These are phyloP conservation scores for Spilosoma lubricipeda DNA, from an alignment of 2,888 invertebrate genomes.

Conservation along the genomic window DNA sequence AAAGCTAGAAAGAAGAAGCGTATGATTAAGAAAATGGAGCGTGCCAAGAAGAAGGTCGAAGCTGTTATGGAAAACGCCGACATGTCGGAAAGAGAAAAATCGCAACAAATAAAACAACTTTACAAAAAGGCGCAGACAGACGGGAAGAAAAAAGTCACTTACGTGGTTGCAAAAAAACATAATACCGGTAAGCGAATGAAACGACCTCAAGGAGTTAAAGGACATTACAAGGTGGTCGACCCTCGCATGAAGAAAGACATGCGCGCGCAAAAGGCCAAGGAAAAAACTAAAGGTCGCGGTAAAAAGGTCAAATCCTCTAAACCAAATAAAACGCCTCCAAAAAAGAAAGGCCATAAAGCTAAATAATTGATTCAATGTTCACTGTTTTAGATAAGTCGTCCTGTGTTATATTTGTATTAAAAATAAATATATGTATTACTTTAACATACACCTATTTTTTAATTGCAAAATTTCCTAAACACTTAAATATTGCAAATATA, in stretches of 20 bases:
- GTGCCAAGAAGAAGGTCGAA: conserved; percentile 98
- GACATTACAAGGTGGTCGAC: conserved; percentile 98
- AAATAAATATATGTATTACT: conserved; percentile 17
- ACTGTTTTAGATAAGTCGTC: conserved; percentile 2
- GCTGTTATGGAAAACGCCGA: conserved; percentile 96
- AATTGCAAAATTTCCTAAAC: neutral
- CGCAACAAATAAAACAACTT: conserved; percentile 95
- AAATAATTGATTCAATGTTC: conserved; percentile 58
- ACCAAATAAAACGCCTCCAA: conserved; percentile 48
- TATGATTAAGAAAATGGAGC: conserved; percentile 93
- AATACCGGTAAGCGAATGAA: conserved; percentile 90
- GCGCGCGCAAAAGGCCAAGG: conserved; percentile 88
- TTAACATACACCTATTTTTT: neutral
- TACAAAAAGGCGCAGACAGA: conserved; percentile 96
- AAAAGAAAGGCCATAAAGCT: conserved; percentile 62
- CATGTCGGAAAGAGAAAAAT: conserved; percentile 96
- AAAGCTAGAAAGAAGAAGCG: conserved; percentile 99
- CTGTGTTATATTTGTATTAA: neutral
- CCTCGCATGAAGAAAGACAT: conserved; percentile 98
- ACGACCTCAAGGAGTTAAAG: conserved; percentile 95
- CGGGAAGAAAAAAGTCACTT: conserved; percentile 95
- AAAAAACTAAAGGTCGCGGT: conserved; percentile 85
- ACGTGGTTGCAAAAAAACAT: conserved; percentile 97
- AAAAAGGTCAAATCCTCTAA: conserved; percentile 70
- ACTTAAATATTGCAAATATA: neutral